Conservation (phyloP, 2,888 invertebrate genomes). For the Cephus rjabovi region DNA sequence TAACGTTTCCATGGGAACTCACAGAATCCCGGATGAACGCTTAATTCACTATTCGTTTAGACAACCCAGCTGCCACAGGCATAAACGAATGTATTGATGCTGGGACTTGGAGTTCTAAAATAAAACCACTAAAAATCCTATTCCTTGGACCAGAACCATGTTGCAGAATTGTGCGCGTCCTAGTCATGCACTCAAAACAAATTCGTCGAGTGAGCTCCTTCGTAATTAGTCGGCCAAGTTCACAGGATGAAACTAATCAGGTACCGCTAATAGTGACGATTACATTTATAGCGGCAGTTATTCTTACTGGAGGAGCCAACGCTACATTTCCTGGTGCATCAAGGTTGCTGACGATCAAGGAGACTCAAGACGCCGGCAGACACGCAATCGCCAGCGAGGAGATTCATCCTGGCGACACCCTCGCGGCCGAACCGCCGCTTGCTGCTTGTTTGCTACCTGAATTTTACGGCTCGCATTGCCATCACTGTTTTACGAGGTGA, state of each 20-base stretch:
- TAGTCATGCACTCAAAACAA: neutral
- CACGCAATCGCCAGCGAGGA: constrained; percentile 75
- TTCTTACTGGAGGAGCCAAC: constrained; percentile 68
- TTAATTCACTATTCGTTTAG: constrained; percentile 37
- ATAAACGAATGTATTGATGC: neutral
- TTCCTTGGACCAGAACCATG: neutral
- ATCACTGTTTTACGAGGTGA: constrained; percentile 82
- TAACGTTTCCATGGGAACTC: constrained; percentile 32
- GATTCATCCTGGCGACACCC: constrained; percentile 77
- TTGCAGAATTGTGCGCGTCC: neutral
- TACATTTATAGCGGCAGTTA: neutral
- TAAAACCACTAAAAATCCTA: neutral
- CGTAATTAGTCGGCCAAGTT: neutral
- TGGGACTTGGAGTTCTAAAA: neutral
- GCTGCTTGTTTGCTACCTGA: constrained; percentile 80
- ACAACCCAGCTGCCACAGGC: neutral
- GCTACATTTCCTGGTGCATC: constrained; percentile 72
- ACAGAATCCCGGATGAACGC: constrained; percentile 29
- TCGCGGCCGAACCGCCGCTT: constrained; percentile 79
- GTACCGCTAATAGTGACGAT: neutral
- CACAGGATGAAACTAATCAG: neutral
- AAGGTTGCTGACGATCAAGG: constrained; percentile 71
- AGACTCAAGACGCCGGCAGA: constrained; percentile 75
- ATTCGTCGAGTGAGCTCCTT: too few relatives aligned
- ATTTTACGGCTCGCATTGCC: constrained; percentile 82